A percentile compares a stretch with the other conserved stretches of the same genome.
Conservation (phyloP, 2,797 vertebrate species). For the Danio jaintianensis region DNA sequence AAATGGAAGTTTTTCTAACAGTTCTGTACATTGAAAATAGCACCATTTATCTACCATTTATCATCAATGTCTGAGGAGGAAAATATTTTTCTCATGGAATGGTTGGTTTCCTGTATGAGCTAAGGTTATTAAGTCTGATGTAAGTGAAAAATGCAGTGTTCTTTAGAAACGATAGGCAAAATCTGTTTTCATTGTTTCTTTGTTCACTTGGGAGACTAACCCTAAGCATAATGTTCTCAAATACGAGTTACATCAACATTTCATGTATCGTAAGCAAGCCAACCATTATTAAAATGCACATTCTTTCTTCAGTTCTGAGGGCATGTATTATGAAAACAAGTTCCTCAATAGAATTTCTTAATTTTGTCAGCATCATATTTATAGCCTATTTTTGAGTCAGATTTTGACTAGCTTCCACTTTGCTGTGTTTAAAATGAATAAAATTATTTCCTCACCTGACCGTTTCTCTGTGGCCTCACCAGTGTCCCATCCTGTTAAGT, state of each 20-base stretch:
- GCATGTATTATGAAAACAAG: constrained; percentile 42
- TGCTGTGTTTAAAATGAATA: constrained; percentile 42
- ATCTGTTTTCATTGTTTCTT: constrained; percentile 32
- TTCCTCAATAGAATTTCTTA: constrained; percentile 36
- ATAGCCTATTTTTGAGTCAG: constrained; percentile 44
- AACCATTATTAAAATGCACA: constrained; percentile 57
- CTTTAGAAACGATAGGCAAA: constrained; percentile 52
- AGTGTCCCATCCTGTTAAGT: constrained; percentile 6
- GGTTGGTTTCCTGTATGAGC: constrained; percentile 70
- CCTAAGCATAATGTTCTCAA: constrained; percentile 20
- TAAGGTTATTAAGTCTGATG: constrained; percentile 65
- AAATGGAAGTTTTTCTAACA: constrained; percentile 61
- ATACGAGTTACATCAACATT: constrained; percentile 9
- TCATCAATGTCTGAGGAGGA: constrained; percentile 59
- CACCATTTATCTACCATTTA: constrained; percentile 70
- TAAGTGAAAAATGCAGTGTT: constrained; percentile 66
- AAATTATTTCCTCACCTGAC: constrained; percentile 36
- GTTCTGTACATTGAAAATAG: constrained; percentile 72
- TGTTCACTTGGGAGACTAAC: constrained; percentile 40
- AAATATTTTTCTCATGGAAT: constrained; percentile 65
- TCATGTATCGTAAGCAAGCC: constrained; percentile 62
- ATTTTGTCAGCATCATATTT: constrained; percentile 39
- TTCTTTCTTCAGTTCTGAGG: constrained; percentile 39
- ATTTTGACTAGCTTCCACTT: constrained; percentile 42
- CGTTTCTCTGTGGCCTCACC: constrained; percentile 22